Percentiles rank a stretch among this genome's conserved stretches.
These are phyloP conservation scores for Cacoxenus indagator DNA, from an alignment of 2,888 invertebrate species.

Conservation along the genomic window DNA sequence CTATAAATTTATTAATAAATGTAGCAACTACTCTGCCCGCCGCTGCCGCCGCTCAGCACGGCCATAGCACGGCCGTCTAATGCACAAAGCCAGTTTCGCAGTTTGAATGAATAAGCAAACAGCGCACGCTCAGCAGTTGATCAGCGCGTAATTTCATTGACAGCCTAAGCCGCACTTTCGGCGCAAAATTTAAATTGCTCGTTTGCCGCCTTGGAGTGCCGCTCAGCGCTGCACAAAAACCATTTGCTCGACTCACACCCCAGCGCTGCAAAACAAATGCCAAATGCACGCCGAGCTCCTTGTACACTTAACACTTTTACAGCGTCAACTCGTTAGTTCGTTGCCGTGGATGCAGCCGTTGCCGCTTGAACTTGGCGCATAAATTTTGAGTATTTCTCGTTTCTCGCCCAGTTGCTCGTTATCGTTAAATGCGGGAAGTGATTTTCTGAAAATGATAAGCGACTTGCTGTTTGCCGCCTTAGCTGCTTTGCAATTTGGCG, in stretches of 20 bases:
- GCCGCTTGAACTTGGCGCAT: conserved; percentile 47
- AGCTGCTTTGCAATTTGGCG: background rate
- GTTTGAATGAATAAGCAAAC: background rate
- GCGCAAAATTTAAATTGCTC: conserved; percentile 36
- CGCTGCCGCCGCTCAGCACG: background rate
- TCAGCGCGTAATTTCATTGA: conserved; percentile 57
- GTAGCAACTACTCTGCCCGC: conserved; percentile 2
- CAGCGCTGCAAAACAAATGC: conserved; percentile 3
- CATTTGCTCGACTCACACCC: conserved; percentile 23
- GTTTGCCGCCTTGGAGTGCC: background rate
- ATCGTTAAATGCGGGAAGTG: conserved; percentile 31
- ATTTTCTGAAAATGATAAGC: conserved; percentile 51
- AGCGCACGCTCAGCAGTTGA: background rate
- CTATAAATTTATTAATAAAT: conserved; percentile 47
- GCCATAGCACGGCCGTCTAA: background rate
- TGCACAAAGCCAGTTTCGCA: conserved; percentile 4
- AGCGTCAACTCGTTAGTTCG: background rate
- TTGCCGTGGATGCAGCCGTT: conserved; percentile 41
- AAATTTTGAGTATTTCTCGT: conserved; percentile 31
- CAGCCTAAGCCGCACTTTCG: conserved; percentile 52
- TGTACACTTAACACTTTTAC: conserved; percentile 17
- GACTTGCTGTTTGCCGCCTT: too few species aligned
- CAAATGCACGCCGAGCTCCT: background rate
- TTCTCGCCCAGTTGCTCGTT: conserved; percentile 6
- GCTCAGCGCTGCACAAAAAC: conserved; percentile 1